Conservation (phyloP, 2,797 vertebrate genomes). For the Zonotrichia albicollis region DNA sequence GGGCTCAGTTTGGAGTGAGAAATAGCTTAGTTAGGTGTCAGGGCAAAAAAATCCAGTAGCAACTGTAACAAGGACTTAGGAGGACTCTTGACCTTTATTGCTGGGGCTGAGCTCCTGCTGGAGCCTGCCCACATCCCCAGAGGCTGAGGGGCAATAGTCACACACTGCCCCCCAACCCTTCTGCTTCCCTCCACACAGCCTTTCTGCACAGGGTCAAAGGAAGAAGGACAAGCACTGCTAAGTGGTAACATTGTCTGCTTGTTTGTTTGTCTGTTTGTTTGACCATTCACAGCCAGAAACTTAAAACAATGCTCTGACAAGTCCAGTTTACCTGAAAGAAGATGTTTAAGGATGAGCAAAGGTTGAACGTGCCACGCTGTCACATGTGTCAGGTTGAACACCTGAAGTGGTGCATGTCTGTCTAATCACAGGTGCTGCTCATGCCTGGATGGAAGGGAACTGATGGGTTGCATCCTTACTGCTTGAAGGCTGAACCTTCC, state of each 20-base stretch:
- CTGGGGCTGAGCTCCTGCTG: background rate
- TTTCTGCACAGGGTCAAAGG: background rate
- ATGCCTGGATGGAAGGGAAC: background rate
- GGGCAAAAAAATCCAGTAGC: background rate
- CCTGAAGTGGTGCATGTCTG: background rate
- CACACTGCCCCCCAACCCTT: rapidly evolving
- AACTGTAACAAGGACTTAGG: background rate
- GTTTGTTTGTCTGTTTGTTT: background rate
- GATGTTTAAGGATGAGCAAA: background rate
- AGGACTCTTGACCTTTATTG: background rate
- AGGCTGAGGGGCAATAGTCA: rapidly evolving
- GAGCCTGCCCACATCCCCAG: rapidly evolving
- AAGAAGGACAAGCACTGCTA: background rate
- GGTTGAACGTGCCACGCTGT: rapidly evolving
- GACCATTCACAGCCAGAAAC: background rate
- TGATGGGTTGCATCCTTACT: background rate
- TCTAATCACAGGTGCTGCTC: background rate
- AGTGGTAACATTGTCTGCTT: background rate
- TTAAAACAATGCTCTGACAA: background rate
- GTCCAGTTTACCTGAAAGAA: background rate
- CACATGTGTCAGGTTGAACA: background rate
- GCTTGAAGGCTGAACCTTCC: background rate
- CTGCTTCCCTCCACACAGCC: background rate
- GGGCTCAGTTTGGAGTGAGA: background rate
- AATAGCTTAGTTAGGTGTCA: background rate